phyloP scores from a whole-genome alignment of 2,888 invertebrate species.

The Tachina lurida region DNA sequence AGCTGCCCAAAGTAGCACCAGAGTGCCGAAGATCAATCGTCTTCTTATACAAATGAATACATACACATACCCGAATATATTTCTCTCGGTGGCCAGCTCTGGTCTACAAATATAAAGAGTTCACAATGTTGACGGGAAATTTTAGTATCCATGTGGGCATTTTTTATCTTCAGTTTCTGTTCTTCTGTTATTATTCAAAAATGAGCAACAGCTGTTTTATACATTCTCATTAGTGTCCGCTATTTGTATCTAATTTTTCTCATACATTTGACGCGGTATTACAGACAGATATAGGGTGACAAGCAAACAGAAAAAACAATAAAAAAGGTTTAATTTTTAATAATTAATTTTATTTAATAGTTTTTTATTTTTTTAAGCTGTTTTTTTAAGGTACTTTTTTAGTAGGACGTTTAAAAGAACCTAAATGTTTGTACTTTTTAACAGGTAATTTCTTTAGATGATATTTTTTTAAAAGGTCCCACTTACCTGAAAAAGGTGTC shows the following conservation, averaged over 20 bases:
- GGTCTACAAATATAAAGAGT: constrained; percentile 1
- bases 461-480: no score
- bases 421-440: no score
- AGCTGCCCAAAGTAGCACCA: no score
- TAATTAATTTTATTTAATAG: neutral
- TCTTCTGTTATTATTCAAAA: neutral
- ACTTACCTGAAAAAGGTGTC: no score
- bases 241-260: constrained; percentile 17
- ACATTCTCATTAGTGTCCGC: constrained; percentile 25
- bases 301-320: neutral
- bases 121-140: constrained; percentile 12
- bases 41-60: no score
- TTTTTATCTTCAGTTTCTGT: neutral
- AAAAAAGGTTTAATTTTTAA: neutral
- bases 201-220: constrained; percentile 63
- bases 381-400: no score
- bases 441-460: no score
- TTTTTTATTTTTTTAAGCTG: neutral
- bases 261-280: constrained; percentile 40
- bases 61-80: no score
- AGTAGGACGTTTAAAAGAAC: no score
- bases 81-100: no score
- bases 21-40: no score
- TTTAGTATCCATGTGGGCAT: neutral
- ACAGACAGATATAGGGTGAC: constrained; percentile 1